Base-by-base conservation (phyloP, 2,797 vertebrate genomes). In the Miichthys miiuy region DNA sequence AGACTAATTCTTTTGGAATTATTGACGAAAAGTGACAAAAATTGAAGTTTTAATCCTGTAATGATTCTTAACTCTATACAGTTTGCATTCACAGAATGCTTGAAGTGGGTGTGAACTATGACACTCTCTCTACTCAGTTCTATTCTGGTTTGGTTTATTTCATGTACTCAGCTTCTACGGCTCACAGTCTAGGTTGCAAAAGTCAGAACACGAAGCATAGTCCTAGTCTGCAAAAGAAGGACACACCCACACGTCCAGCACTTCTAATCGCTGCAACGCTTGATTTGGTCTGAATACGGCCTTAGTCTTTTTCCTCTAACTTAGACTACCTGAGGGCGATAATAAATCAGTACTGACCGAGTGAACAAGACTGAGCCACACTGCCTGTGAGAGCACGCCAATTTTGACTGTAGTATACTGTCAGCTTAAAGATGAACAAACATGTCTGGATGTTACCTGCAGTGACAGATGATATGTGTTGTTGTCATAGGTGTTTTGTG, bases 341-440 rank as follows among this genome's bases (percentile, higher is more conserved):
- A 20, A 16, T 23, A 7, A n/a, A n/a, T n/a, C 5, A 34, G 23
- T 25, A 5, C 4, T 46, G 1, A 23, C 27, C 9, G 0, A 16
- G 3, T 20, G 16, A 56, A 69, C 13, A 14, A 41, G 21, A 41
- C 25, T 55, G 54, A 51, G 16, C 30, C 60, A 58, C 14, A 23
- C 13, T 46, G 2, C 56, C 60, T 60, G 47, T 20, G 23, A 86
- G 82, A 72, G 41, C 47, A 52, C 5, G 18, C 27, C 20, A 6
- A 1, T 69, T 68, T 55, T 54, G 64, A 67, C n/a, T 77, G 42
- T n/a, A 27, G 46, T 48, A 14, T 38, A n/a, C n/a, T 55, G 38
- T 46, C 46, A 50, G 1, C 18, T 56, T 65, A 5, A 56, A 71
- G 66, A 56, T 55, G 38, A 56, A 68, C 42, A 23, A 48, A 65